Evolutionary conservation across 2,888 invertebrate genomes (phyloP).

Genomic region (Ormyrus pomaceus): DNA sequence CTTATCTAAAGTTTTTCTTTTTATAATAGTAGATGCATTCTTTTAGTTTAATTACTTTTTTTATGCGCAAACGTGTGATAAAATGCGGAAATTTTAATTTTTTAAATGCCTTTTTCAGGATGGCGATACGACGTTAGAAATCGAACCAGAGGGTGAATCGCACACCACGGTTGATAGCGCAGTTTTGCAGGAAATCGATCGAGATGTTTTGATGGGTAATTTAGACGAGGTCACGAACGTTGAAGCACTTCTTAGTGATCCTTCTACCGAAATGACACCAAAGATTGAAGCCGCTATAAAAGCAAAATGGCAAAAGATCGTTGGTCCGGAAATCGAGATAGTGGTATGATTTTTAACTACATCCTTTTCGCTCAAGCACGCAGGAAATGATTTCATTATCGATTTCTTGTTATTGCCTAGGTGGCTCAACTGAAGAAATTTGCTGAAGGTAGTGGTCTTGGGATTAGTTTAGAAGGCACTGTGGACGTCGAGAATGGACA

Average conservation of each 20-base stretch:
- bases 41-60: not conserved
- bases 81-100: constrained; percentile 26
- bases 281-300: constrained; percentile 88
- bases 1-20: not conserved
- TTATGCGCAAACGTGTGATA: not conserved
- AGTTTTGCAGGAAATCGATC: constrained; percentile 77
- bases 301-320: constrained; percentile 89
- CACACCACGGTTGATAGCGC: constrained; percentile 85
- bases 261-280: constrained; percentile 74
- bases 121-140: constrained; percentile 82
- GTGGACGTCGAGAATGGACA: constrained; percentile 98
- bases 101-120: constrained; percentile 76
- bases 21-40: not conserved
- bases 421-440: constrained; percentile 95
- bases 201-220: constrained; percentile 80
- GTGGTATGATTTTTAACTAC: constrained; percentile 79
- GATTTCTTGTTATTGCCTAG: constrained; percentile 73
- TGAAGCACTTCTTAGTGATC: constrained; percentile 75
- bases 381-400: not conserved
- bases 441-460: constrained; percentile 92
- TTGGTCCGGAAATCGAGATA: constrained; percentile 88
- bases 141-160: constrained; percentile 88
- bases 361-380: not conserved
- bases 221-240: constrained; percentile 79
- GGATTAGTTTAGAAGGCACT: constrained; percentile 98